phyloP scores from a whole-genome alignment of 2,797 vertebrate species.

The Threskiornis aethiopicus region DNA sequence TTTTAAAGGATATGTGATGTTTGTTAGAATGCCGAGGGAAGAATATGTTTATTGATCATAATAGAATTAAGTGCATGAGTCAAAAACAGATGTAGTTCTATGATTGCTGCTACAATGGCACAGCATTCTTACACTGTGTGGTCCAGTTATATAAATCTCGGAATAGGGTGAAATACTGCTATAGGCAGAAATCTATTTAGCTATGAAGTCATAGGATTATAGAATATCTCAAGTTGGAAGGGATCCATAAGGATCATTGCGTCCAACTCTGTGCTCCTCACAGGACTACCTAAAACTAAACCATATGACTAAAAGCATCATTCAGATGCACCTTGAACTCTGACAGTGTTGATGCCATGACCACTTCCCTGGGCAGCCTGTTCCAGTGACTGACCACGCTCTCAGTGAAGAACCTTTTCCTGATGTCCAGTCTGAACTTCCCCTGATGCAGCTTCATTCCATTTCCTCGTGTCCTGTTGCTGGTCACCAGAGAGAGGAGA shows the following conservation, averaged over 20 bases:
- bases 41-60: not conserved
- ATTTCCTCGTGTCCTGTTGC: fast-evolving
- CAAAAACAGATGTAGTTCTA: not conserved
- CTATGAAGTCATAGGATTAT: not conserved
- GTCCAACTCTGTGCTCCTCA: not conserved
- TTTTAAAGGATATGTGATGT: not conserved
- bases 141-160: not conserved
- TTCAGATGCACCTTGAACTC: not conserved
- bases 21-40: not conserved
- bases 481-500: not conserved
- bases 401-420: not conserved
- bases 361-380: not conserved
- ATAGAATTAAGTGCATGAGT: not conserved
- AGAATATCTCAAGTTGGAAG: not conserved
- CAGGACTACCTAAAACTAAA: not conserved
- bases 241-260: not conserved
- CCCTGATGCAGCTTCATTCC: not conserved
- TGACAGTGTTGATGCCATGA: not conserved
- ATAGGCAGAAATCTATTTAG: not conserved
- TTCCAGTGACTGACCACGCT: not conserved
- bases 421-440: not conserved
- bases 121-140: not conserved
- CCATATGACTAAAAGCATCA: not conserved
- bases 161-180: not conserved
- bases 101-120: not conserved